Percentiles rank a stretch among this genome's conserved stretches.
Evolutionary conservation across 2,888 invertebrate genomes (phyloP).

Genomic region (Aleiodes alternator): DNA sequence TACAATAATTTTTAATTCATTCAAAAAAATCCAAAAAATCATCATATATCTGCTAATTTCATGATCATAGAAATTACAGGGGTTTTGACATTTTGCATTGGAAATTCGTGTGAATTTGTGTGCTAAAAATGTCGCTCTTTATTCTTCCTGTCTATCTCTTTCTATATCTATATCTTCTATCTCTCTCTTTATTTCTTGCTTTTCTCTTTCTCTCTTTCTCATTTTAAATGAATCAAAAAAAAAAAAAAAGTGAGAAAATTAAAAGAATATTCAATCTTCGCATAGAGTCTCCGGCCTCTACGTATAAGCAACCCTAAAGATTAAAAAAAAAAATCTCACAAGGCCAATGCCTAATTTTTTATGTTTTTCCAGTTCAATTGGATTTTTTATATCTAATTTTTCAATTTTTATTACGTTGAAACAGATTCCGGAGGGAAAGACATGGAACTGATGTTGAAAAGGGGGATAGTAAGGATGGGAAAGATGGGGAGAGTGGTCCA

Average conservation of each 20-base stretch:
- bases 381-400: conserved; percentile 35
- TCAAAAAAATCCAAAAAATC: no score
- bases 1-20: no score
- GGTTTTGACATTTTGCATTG: no score
- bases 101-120: no score
- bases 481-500: conserved; percentile 74
- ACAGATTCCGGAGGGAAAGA: conserved; percentile 72
- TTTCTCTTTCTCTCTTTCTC: neutral
- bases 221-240: neutral
- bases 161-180: no score
- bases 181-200: neutral
- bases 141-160: no score
- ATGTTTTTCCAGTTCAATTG: neutral
- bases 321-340: conserved; percentile 21
- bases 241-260: conserved; percentile 4
- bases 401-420: conserved; percentile 53
- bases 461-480: conserved; percentile 75
- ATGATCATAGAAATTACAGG: no score
- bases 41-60: no score
- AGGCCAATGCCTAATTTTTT: neutral
- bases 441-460: conserved; percentile 80
- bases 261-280: conserved; percentile 32
- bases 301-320: conserved; percentile 31
- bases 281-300: conserved; percentile 39
- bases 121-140: no score